Conservation (phyloP, 2,888 invertebrate species). For the Toxonevra muliebris region DNA sequence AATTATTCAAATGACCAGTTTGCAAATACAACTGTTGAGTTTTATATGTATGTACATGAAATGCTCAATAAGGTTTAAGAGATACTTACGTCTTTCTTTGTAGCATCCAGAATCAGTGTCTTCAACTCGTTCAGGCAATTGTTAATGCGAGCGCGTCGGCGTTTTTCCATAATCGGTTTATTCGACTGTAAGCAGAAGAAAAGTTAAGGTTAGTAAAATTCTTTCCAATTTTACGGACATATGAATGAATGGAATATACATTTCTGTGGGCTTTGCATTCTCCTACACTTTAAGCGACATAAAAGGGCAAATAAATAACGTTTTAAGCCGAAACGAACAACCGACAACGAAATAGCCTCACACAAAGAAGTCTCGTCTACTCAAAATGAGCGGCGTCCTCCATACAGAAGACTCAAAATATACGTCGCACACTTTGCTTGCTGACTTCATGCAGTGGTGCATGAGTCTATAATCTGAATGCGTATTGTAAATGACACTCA, state of each 20-base stretch:
- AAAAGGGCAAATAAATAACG: neutral
- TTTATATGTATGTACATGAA: neutral
- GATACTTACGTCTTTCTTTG: conserved; percentile 88
- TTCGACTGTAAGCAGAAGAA: conserved; percentile 76
- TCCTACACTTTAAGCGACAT: neutral
- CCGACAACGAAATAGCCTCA: neutral
- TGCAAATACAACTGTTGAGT: neutral
- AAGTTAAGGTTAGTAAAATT: neutral
- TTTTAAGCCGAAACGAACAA: neutral
- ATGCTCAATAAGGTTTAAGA: neutral
- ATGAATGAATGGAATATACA: too few relatives aligned
- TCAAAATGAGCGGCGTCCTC: too few relatives aligned
- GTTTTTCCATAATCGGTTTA: conserved; percentile 93
- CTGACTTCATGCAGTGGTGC: neutral
- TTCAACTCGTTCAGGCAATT: conserved; percentile 88
- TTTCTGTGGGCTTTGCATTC: too few relatives aligned
- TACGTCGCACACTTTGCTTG: too few relatives aligned
- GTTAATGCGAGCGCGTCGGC: conserved; percentile 88
- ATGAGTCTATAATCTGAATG: neutral
- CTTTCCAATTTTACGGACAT: too few relatives aligned
- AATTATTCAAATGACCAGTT: neutral
- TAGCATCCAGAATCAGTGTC: conserved; percentile 82
- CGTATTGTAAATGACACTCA: neutral
- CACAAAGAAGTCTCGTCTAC: neutral
- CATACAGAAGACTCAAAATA: too few relatives aligned